Conservation (phyloP, 2,888 invertebrate species). For the Caenorhabditis doughertyi region DNA sequence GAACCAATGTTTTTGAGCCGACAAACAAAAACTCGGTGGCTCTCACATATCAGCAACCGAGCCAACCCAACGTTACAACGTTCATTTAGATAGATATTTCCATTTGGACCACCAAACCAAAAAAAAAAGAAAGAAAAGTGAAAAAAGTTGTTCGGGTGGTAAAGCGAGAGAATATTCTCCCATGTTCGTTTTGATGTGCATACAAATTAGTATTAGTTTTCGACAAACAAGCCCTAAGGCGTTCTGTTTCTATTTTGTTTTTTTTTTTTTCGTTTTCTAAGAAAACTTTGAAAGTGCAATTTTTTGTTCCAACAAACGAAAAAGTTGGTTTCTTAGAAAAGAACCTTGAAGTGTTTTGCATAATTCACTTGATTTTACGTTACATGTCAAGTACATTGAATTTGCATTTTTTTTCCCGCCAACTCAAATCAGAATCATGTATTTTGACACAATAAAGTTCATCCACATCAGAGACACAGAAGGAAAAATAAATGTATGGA, state of each 20-base stretch:
- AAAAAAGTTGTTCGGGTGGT: slow-evolving; percentile 15
- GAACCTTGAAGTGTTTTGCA: not conserved
- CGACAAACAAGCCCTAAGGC: slow-evolving; percentile 33
- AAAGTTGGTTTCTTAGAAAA: slow-evolving; percentile 1
- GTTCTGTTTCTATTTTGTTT: not conserved
- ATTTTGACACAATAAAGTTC: slow-evolving; percentile 8
- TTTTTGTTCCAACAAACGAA: not conserved
- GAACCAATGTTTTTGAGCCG: slow-evolving; percentile 18
- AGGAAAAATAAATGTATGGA: not conserved
- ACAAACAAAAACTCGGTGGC: slow-evolving; percentile 27
- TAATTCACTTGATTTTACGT: slow-evolving; percentile 20
- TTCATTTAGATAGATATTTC: slow-evolving; percentile 45
- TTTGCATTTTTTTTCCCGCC: slow-evolving; percentile 36
- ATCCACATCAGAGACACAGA: not conserved
- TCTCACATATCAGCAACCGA: slow-evolving; percentile 24
- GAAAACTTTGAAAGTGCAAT: not conserved
- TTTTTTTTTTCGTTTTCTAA: not conserved
- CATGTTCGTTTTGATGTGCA: slow-evolving; percentile 43
- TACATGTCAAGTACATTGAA: slow-evolving; percentile 25
- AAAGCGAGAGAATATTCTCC: slow-evolving; percentile 4
- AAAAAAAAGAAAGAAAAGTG: not conserved
- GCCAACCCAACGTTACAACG: slow-evolving; percentile 26
- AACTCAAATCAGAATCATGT: slow-evolving; percentile 29
- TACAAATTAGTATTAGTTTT: slow-evolving; percentile 57
- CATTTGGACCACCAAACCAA: slow-evolving; percentile 23